Evolutionary conservation across 2,797 vertebrate genomes (phyloP), one percentile per base, ranked within the genome.

Genomic region (Busarellus nigricollis): DNA sequence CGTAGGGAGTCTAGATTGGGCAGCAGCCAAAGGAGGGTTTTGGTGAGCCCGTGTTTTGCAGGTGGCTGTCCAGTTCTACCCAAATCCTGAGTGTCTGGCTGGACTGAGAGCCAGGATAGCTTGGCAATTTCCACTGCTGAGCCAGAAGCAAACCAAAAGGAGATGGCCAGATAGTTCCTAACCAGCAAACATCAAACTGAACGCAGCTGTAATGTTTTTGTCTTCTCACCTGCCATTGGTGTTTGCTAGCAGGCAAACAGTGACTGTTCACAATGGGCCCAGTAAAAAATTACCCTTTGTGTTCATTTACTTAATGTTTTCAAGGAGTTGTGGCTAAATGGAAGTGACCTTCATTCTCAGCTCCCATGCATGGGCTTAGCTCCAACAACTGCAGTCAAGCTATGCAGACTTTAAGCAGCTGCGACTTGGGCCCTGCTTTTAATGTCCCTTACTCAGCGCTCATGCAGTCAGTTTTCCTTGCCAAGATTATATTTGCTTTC

Each of bases 401-500:
- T 67, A 13, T 0, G 16, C 86, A 76, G 85, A 66, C 63, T 96
- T 87, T 49, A n/a, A 1, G 91, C 90, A 93, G 96, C 90, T 96
- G 97, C 67, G 42, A 49, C 92, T 49, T 55, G 86, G 78, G 83
- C 62, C 50, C 47, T 87, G 86, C 18, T 14, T 96, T 95, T 97
- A 77, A 95, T 54, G 94, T 92, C 94, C 92, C 49, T 94, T 80
- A 40, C 61, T 94, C 35, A 0, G 38, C 57, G 78, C 78, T 96
- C 70, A 7, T 37, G 66, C 49, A 44, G 62, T 87, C 5, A 0
- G 7, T 40, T 84, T 89, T 71, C 86, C 86, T 87, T 93, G 92
- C 95, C 95, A 94, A 92, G 78, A 14, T 76, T 89, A 52, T 93
- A 85, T 94, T 97, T 96, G 81, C 88, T 96, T 95, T 97, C 83